Conservation (phyloP, 2,113 vertebrate genomes). For the Malaclemys terrapin region DNA sequence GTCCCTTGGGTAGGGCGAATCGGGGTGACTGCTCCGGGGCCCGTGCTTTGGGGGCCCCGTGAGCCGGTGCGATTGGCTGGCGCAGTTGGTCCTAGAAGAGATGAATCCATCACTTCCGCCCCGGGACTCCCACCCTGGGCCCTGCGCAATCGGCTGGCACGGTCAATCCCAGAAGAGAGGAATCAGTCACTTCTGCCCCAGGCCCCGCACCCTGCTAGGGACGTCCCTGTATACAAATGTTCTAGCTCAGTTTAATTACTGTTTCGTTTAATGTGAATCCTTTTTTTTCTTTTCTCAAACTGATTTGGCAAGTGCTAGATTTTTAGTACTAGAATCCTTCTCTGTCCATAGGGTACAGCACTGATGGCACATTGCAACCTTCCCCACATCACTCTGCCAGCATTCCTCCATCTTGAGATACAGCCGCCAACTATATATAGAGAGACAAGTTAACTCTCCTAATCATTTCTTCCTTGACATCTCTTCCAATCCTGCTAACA, state of each 20-base stretch:
- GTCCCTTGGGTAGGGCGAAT: no score
- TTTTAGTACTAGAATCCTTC: not conserved
- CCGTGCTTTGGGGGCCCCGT: no score
- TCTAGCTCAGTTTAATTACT: not conserved
- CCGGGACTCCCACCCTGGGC: no score
- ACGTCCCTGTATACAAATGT: not conserved
- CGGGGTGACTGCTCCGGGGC: no score
- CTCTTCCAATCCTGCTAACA: not conserved
- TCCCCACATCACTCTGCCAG: not conserved
- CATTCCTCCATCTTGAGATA: not conserved
- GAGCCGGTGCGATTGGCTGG: no score
- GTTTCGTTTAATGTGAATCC: not conserved
- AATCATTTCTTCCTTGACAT: not conserved
- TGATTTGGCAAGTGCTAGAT: not conserved
- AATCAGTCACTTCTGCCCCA: no score
- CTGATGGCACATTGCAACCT: not conserved
- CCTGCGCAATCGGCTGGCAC: no score
- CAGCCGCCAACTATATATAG: not conserved
- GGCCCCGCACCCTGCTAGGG: no score
- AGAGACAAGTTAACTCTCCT: not conserved
- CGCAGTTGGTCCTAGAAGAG: no score
- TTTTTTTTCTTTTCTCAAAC: not conserved
- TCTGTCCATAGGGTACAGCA: not conserved
- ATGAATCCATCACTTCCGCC: no score
- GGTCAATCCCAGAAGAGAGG: no score